Percentiles rank a stretch among this genome's conserved stretches.
phyloP scores from a whole-genome alignment of 30 jellyfish, hydroid and myxozoan species.

The Pelagia noctiluca region DNA sequence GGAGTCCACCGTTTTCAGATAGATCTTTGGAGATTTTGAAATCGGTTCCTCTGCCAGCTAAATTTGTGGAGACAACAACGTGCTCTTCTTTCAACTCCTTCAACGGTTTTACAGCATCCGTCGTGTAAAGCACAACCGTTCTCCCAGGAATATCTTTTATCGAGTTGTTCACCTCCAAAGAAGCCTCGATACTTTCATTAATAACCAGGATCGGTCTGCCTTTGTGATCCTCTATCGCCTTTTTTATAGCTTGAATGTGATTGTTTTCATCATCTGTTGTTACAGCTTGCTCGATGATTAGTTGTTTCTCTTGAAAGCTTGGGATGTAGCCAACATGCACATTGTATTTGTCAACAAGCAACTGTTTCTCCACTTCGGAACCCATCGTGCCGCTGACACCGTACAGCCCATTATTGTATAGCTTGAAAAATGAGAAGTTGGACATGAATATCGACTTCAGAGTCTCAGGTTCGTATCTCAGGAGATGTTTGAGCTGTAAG shows the following conservation, averaged over 20 bases:
- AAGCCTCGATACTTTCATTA: constrained; percentile 29
- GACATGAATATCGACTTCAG: constrained; percentile 46
- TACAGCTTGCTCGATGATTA: background rate
- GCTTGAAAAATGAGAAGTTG: constrained; percentile 21
- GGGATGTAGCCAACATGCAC: constrained; percentile 24
- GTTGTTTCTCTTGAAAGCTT: background rate
- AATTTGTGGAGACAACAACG: constrained; percentile 62
- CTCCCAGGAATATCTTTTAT: background rate
- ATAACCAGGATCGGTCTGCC: constrained; percentile 43
- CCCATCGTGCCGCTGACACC: constrained; percentile 56
- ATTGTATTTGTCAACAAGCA: constrained; percentile 8
- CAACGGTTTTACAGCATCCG: background rate
- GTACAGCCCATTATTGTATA: background rate
- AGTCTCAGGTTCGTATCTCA: constrained; percentile 9
- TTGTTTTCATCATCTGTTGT: background rate
- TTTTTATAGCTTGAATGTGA: background rate
- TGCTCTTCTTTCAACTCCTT: constrained; percentile 17
- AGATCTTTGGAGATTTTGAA: constrained; percentile 5
- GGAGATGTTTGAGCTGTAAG: constrained; percentile 43
- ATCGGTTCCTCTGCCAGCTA: constrained; percentile 80
- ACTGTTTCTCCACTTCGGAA: constrained; percentile 20
- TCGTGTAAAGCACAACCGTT: too few relatives aligned
- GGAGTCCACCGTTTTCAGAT: constrained; percentile 50
- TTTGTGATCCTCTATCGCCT: background rate
- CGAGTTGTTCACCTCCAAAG: too few relatives aligned